Percentiles rank a stretch among this genome's conserved stretches.
These are phyloP conservation scores for Piaya cayana DNA, from an alignment of 2,113 vertebrate genomes.

Conservation along the genomic window DNA sequence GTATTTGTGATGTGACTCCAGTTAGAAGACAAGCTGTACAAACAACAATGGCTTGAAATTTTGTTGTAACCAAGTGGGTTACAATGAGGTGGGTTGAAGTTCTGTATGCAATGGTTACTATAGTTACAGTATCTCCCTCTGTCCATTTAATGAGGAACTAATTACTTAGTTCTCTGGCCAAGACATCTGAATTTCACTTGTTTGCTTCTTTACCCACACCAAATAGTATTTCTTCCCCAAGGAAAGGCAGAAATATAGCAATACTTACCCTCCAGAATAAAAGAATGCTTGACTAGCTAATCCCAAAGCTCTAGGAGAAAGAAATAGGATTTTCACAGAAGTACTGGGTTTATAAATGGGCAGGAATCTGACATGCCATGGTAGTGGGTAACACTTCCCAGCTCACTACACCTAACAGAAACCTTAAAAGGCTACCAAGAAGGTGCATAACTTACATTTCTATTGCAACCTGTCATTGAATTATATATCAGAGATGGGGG, in stretches of 20 bases:
- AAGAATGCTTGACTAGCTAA: neutral
- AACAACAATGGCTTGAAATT: neutral
- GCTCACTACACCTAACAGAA: neutral
- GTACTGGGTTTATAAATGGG: neutral
- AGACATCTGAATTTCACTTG: neutral
- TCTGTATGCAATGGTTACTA: slow-evolving; percentile 24
- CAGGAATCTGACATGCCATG: neutral
- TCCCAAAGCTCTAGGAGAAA: neutral
- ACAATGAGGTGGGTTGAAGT: neutral
- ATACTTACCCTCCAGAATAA: neutral
- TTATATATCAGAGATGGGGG: neutral
- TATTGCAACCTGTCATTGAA: neutral
- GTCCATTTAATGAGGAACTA: slow-evolving; percentile 26
- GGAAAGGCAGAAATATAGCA: neutral
- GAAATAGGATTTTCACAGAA: neutral
- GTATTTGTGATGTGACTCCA: neutral
- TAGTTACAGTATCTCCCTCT: slow-evolving; percentile 19
- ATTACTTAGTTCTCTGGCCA: slow-evolving; percentile 21
- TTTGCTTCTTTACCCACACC: neutral
- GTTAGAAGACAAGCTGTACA: neutral
- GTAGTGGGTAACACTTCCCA: neutral
- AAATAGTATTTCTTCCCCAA: neutral
- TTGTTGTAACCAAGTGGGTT: neutral
- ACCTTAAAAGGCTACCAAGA: neutral
- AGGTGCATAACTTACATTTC: neutral